Base-by-base conservation (phyloP, 2,113 vertebrate genomes). In the Larimichthys crocea region DNA sequence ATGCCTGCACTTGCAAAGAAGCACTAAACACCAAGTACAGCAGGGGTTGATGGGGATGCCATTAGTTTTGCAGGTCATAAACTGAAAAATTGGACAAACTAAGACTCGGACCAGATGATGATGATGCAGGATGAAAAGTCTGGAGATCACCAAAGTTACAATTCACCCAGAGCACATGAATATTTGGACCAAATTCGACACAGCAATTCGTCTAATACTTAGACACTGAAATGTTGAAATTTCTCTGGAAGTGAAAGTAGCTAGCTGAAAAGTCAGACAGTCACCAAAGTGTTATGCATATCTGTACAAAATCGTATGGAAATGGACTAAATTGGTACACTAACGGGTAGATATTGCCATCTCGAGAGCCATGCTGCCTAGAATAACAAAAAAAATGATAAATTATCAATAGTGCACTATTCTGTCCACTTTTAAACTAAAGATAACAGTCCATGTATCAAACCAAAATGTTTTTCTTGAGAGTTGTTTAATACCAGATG, bases 401-500 rank as follows among this genome's bases (percentile, higher is more conserved):
- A 3, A 62, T 11, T 52, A 22, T 40, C 19, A 35, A 50, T 20
- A 40, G 4, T 10, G 42, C 3, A 40, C 16, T 16, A 10, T 15
- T 40, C 31, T 56, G 20, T 70, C n/a, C 15, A 17, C 59, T 26
- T 66, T 16, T 67, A 10, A 50, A 40, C 9, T 19, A 52, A 74
- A 56, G 19, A 62, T 63, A 73, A 80, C 19, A 35, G 1, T 48
- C 22, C n/a, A 16, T 67, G 6, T 63, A 26, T 50, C 9, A 20
- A 53, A 76, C 19, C 40, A 65, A 76, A 64, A 60, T 70, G 20
- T 74, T 76, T 61, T 69, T 74, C 24, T 24, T 15, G 46, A n/a
- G 31, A 48, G 29, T 60, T 79, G 56, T 76, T 55, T 35, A 71
- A 75, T 48, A 66, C 63, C 73, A 72, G 55, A 84, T 76, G 50